Evolutionary conservation across 2,888 invertebrate genomes (phyloP).

Genomic region (Lissonota sp.): DNA sequence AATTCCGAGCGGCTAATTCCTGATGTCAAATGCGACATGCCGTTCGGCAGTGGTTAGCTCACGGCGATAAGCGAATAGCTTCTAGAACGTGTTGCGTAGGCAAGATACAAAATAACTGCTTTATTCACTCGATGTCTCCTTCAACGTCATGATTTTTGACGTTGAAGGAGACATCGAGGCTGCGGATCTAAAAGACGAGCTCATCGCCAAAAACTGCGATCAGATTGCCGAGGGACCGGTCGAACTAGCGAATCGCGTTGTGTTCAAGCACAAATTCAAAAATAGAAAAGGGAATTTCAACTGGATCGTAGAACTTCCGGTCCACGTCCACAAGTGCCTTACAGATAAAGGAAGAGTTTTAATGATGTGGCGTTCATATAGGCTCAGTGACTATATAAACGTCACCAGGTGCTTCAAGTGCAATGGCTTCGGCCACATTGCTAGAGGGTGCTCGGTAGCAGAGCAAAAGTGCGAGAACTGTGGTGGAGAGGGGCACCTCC

Average conservation of each 20-base stretch:
- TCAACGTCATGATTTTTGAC: too few species aligned
- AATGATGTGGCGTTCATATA: slow-evolving; percentile 16
- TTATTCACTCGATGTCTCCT: too few species aligned
- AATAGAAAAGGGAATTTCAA: not conserved
- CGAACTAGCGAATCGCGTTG: not conserved
- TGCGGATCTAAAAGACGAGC: too few species aligned
- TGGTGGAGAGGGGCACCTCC: not conserved
- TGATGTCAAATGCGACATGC: too few species aligned
- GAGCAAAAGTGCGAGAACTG: slow-evolving; percentile 17
- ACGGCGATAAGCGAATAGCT: too few species aligned
- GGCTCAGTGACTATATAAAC: not conserved
- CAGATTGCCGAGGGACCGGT: not conserved
- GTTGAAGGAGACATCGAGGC: too few species aligned
- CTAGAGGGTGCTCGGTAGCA: not conserved
- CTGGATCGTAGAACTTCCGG: slow-evolving; percentile 21
- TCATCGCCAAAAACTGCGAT: not conserved
- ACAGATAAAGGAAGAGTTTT: not conserved
- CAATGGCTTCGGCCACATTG: slow-evolving; percentile 26
- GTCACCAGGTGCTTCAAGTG: slow-evolving; percentile 47
- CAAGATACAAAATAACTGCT: too few species aligned
- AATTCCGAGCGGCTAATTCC: too few species aligned
- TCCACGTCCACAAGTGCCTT: not conserved
- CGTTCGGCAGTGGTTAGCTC: too few species aligned
- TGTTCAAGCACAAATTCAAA: not conserved
- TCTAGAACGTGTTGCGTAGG: too few species aligned